phyloP scores from a whole-genome alignment of 2,888 invertebrate species.

The Hyposoter didymator region DNA sequence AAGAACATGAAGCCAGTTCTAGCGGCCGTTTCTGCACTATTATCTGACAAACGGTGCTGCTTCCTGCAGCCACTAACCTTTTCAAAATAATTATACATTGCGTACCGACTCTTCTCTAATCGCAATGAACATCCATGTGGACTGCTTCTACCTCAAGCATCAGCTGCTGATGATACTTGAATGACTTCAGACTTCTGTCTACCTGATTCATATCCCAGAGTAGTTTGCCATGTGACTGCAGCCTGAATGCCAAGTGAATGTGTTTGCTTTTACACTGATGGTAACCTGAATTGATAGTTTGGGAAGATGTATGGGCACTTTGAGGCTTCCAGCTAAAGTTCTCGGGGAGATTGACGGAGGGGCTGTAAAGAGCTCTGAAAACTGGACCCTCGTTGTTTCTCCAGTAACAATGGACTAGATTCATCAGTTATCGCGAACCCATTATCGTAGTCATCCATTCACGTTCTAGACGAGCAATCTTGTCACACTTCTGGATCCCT shows the following conservation, averaged over 20 bases:
- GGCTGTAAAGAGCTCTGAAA: neutral
- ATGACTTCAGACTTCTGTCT: neutral
- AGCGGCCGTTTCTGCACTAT: slow-evolving; percentile 3
- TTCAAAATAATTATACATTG: neutral
- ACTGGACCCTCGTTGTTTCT: slow-evolving; percentile 25
- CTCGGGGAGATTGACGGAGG: neutral
- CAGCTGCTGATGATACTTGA: neutral
- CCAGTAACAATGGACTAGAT: slow-evolving; percentile 14
- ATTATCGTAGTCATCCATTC: slow-evolving; percentile 34
- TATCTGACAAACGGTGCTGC: slow-evolving; percentile 18
- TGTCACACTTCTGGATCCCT: neutral
- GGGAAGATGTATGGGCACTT: neutral
- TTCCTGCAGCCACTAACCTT: slow-evolving; percentile 29
- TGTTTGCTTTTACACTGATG: neutral
- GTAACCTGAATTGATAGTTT: slow-evolving; percentile 2
- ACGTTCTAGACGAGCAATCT: slow-evolving; percentile 24
- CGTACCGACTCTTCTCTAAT: neutral
- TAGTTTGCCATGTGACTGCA: neutral
- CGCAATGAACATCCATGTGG: neutral
- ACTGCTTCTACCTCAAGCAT: neutral
- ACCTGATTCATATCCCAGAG: slow-evolving; percentile 2
- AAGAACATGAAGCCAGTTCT: slow-evolving; percentile 30
- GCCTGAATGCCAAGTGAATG: neutral
- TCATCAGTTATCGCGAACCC: slow-evolving; percentile 11
- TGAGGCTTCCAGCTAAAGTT: neutral